These are phyloP conservation scores for Conger conger DNA, from an alignment of 2,113 vertebrate genomes.

Conservation along the genomic window DNA sequence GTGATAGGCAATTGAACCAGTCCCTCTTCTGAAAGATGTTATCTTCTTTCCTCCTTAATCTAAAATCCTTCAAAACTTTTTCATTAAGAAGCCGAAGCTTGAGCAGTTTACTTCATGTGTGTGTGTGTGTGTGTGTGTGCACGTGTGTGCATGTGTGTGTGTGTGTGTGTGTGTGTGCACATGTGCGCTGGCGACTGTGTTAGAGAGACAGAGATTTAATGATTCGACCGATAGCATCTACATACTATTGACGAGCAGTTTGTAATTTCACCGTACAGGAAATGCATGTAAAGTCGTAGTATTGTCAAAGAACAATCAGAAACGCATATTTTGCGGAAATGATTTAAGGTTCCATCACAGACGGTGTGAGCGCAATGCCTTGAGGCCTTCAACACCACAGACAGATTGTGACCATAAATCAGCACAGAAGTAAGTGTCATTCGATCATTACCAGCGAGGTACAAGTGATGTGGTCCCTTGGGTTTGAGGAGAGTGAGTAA, in stretches of 20 bases:
- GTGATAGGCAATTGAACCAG: slow-evolving; percentile 47
- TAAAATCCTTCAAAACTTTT: slow-evolving; percentile 32
- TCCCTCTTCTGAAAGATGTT: slow-evolving; percentile 38
- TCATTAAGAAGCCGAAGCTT: slow-evolving; percentile 25
- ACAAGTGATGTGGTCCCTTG: background rate
- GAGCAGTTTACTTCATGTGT: slow-evolving; percentile 8
- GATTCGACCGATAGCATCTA: background rate
- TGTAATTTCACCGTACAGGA: background rate
- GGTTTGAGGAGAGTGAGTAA: background rate
- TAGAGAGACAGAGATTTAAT: background rate
- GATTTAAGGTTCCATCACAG: background rate
- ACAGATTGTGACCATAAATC: background rate
- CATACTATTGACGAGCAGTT: background rate
- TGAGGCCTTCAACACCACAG: background rate
- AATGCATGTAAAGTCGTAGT: background rate
- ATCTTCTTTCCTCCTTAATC: slow-evolving; percentile 35
- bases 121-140: background rate
- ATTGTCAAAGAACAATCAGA: background rate
- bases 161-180: background rate
- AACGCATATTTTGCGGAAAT: background rate
- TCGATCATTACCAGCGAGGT: background rate
- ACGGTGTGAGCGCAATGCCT: background rate
- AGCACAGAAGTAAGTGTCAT: background rate
- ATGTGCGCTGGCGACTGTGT: background rate
- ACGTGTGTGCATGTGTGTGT: background rate